These are phyloP conservation scores for Botia kubotai DNA, from an alignment of 2,797 vertebrate species.

Conservation along the genomic window DNA sequence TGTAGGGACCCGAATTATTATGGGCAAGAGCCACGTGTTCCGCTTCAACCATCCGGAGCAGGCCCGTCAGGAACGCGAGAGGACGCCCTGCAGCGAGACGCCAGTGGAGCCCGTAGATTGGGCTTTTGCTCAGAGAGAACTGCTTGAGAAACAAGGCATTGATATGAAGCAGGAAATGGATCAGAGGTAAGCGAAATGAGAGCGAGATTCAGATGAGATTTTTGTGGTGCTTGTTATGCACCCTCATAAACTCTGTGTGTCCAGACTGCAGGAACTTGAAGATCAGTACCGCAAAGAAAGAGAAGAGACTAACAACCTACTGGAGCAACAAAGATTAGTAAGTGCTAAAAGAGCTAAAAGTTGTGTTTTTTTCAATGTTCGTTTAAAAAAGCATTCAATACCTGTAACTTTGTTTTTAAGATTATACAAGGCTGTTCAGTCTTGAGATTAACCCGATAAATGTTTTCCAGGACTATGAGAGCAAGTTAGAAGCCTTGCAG, in stretches of 20 bases:
- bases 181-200: conserved; percentile 82
- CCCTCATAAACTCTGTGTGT: conserved; percentile 37
- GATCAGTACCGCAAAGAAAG: conserved; percentile 94
- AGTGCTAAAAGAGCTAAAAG: conserved; percentile 48
- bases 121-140: conserved; percentile 96
- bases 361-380: too few species aligned
- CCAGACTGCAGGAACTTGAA: conserved; percentile 94
- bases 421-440: background rate
- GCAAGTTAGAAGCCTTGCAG: conserved; percentile 94
- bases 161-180: conserved; percentile 99
- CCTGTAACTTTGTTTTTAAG: background rate
- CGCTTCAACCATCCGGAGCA: conserved; percentile 97
- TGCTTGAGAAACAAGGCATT: conserved; percentile 97
- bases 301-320: conserved; percentile 93
- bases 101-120: conserved; percentile 94
- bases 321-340: conserved; percentile 97
- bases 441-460: conserved; percentile 1
- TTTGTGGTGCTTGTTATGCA: conserved; percentile 32
- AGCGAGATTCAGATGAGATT: background rate
- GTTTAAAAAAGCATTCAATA: background rate
- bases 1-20: conserved; percentile 95
- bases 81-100: conserved; percentile 90
- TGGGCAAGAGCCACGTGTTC: conserved; percentile 98
- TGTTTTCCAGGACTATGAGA: conserved; percentile 91
- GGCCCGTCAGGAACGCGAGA: conserved; percentile 92